Base-by-base conservation (phyloP, 2,888 invertebrate species). In the Pseudococcus jackbeardsleyi region DNA sequence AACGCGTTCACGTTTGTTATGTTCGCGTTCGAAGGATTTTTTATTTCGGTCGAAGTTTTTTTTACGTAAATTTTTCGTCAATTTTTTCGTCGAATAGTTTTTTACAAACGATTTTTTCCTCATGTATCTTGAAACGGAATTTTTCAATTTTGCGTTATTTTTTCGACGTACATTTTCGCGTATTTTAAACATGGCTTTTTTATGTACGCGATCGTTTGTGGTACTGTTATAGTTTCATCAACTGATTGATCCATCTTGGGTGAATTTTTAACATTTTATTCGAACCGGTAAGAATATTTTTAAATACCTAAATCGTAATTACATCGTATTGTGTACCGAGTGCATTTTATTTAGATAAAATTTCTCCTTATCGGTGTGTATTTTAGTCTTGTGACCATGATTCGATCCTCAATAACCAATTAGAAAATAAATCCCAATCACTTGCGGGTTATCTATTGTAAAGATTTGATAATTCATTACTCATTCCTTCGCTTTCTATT, bases 21-120 rank as follows among this genome's bases (percentile, higher is more conserved):
- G 79, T 79, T 79, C 42, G 79, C 79, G 79, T 79, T 79, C 79
- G 79, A 79, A 79, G 79, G 64, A n/a, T 64, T 64, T 64, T 64
- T 64, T 64, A n/a, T 64, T 64, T 22, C 64, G 19, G 64, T 64
- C 64, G 64, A 64, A 22, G 19, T 64, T 39, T 39, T 39, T 39
- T 39, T 39, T 7, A 39, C 39, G 4, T 19, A 64, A 64, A 8
- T 64, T 64, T 64, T 54, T n/a, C 5, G 1, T n/a, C 7, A 17
- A 4, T 17, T n/a, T 5, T 17, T 54, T 19, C 22, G 19, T 64
- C 19, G 22, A 48, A 12, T 64, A 15, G 5, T 77, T 33, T 39
- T 39, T 39, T 4, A 22, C n/a, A 33, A 46, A 42, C 42, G 5
- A 42, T 26, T 42, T 79, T 79, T 79, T 46, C 46, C 79, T 6